phyloP scores from a whole-genome alignment of 2,888 invertebrate species.

The Archips xylosteana region DNA sequence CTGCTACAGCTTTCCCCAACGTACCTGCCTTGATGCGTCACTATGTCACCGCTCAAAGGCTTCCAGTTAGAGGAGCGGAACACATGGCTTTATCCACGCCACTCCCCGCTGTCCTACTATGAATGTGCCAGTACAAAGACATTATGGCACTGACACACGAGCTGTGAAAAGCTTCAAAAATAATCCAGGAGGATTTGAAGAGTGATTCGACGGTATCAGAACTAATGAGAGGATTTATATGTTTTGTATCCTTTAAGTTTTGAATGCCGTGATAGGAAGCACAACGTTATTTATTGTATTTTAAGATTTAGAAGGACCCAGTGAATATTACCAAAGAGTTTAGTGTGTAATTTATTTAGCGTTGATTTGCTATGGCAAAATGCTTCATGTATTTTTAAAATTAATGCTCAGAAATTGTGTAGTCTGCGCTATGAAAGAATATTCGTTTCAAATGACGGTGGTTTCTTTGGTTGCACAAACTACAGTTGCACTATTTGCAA shows the following conservation, averaged over 20 bases:
- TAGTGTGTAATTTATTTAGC: conserved; percentile 56
- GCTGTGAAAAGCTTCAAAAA: conserved; percentile 36
- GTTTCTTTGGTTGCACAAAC: conserved; percentile 37
- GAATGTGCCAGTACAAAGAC: conserved; percentile 57
- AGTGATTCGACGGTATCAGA: conserved; percentile 43
- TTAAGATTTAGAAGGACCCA: conserved; percentile 69
- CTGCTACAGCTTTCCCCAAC: conserved; percentile 95
- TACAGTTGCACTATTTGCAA: conserved; percentile 19
- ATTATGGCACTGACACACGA: conserved; percentile 45
- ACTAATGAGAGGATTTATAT: conserved; percentile 46
- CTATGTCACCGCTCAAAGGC: conserved; percentile 94
- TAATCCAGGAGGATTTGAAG: conserved; percentile 35
- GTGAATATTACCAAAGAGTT: conserved; percentile 81
- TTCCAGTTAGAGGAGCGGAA: conserved; percentile 97
- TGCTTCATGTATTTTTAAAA: conserved; percentile 59
- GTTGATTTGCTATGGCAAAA: conserved; percentile 56
- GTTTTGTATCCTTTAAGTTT: conserved; percentile 55
- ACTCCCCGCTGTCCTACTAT: conserved; percentile 93
- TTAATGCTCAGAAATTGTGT: conserved; percentile 56
- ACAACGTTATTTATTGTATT: conserved; percentile 65
- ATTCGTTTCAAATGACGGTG: conserved; percentile 26
- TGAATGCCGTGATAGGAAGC: conserved; percentile 54
- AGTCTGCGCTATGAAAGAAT: conserved; percentile 54
- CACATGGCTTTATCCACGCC: conserved; percentile 98
- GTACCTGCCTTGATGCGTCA: conserved; percentile 98